These are phyloP conservation scores for Haliclona indistincta DNA, from an alignment of 37 sponge, comb jelly and placozoan genomes.

Conservation along the genomic window DNA sequence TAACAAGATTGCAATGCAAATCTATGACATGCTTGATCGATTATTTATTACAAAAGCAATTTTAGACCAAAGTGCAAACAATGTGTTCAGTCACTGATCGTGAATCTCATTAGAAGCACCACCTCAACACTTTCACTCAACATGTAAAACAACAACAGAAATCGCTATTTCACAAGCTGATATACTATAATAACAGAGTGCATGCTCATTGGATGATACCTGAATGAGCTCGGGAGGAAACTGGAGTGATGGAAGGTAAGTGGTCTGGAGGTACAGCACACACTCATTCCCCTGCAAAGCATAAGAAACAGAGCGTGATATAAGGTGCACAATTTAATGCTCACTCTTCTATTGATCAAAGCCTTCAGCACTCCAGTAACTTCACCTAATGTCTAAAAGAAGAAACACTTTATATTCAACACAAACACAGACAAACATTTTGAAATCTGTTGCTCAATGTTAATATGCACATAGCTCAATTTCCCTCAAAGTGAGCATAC, in stretches of 20 bases:
- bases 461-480: not conserved
- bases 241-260: conserved; percentile 53
- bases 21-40: not conserved
- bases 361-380: conserved; percentile 45
- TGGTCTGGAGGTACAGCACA: conserved; percentile 38
- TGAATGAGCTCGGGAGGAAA: conserved; percentile 45
- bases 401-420: not conserved
- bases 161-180: too few species aligned
- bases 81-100: too few species aligned
- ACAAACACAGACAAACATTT: not conserved
- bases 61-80: not conserved
- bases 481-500: not conserved
- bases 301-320: not conserved
- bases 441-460: not conserved
- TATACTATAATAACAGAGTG: too few species aligned
- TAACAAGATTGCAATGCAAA: not conserved
- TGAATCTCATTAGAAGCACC: too few species aligned
- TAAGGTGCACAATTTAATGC: conserved; percentile 2
- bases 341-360: conserved; percentile 29
- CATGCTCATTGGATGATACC: too few species aligned
- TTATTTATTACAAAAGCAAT: not conserved
- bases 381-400: conserved; percentile 51
- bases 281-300: conserved; percentile 47
- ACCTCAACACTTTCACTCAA: too few species aligned
- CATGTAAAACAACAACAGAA: too few species aligned